These are phyloP conservation scores for Abrostola triplasia DNA, from an alignment of 2,888 invertebrate genomes.

Conservation along the genomic window DNA sequence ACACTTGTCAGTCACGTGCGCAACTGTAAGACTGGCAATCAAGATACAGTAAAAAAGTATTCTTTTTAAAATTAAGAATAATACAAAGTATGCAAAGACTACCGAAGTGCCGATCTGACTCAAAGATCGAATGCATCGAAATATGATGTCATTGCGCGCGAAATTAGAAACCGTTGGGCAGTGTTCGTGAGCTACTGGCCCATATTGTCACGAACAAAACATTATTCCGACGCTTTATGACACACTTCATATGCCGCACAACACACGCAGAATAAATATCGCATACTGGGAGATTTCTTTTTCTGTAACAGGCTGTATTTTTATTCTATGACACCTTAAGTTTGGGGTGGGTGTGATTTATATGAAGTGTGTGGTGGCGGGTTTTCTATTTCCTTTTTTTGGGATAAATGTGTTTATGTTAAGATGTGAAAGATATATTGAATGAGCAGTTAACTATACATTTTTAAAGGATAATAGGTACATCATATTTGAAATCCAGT, in stretches of 20 bases:
- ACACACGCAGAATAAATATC: conserved; percentile 46
- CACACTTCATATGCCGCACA: conserved; percentile 30
- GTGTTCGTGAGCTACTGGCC: conserved; percentile 55
- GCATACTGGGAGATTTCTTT: conserved; percentile 35
- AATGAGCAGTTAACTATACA: background rate
- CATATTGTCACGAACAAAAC: conserved; percentile 68
- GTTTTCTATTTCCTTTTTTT: conserved; percentile 37
- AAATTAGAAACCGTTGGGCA: conserved; percentile 61
- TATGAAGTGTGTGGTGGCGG: conserved; percentile 20
- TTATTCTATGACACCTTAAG: conserved; percentile 32
- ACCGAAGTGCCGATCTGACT: conserved; percentile 55
- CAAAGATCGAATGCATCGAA: conserved; percentile 53
- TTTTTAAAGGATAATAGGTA: background rate
- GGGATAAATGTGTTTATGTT: conserved; percentile 13
- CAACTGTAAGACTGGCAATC: too few relatives aligned
- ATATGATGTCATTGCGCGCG: conserved; percentile 63
- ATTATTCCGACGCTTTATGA: conserved; percentile 64
- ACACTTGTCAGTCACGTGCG: too few relatives aligned
- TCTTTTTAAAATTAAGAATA: conserved; percentile 8
- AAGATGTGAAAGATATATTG: conserved; percentile 8
- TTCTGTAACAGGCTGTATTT: conserved; percentile 36
- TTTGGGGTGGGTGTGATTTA: conserved; percentile 31
- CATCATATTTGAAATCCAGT: too few relatives aligned
- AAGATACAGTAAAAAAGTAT: background rate
- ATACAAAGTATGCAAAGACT: conserved; percentile 16